Base-by-base conservation (phyloP, 2,888 invertebrate species). In the Caenorhabditis drosophilae region DNA sequence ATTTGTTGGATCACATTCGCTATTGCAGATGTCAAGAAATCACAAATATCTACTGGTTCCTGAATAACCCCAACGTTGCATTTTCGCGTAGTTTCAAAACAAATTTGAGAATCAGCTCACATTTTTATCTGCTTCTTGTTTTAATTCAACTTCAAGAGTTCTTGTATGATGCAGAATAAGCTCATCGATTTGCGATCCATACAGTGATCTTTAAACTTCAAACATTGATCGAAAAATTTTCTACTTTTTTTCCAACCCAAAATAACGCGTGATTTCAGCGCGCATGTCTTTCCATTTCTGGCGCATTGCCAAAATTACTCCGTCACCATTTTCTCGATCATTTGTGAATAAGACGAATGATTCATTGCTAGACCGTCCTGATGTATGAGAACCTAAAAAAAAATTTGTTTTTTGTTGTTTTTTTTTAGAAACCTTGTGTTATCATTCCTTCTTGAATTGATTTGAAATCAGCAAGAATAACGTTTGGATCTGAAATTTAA, bases 1-100 rank as follows among this genome's bases (percentile, higher is more conserved):
- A 83, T 63, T 20, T 77, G 72, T 58, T 81, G 77, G 31, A 84
- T 84, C 42, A 83, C 76, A 48, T 83, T 81, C n/a, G 77, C 81
- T 7, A 83, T 78, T 18, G 77, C 74, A 47, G 73, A 73, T 35
- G 76, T 66, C 1, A 81, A 46, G 4, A 71, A 69, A 2, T 70
- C 58, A 27, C 73, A 69, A 25, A 77, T 47, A 57, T 80, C 76
- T 25, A 73, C 55, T 1, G 62, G 25, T 15, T 55, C 55, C 59
- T 66, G 48, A 16, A 62, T 23, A 18, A 6, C 20, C 7, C 16
- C 16, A 18, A 20, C 12, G 12, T 40, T 20, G 7, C 2, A 20
- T 18, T 20, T 18, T 20, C 9, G 7, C 4, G 3, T n/a, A 6
- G 18, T 6, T 18, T 18, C 20, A n/a, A n/a, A n/a, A n/a, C n/a